phyloP scores from a whole-genome alignment of 2,797 vertebrate genomes.

The Chrysocyon brachyurus region DNA sequence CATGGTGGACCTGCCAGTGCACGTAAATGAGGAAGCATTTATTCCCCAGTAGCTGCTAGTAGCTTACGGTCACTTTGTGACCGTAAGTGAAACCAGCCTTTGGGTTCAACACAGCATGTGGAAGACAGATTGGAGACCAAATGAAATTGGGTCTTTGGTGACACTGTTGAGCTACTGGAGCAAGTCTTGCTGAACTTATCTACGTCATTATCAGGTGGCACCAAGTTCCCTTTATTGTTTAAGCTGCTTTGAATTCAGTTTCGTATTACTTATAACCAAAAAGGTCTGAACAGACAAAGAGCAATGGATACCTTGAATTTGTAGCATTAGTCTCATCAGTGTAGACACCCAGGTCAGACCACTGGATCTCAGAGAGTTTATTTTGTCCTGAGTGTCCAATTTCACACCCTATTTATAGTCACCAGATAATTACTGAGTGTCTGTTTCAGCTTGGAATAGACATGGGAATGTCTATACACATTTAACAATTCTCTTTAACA shows the following conservation, averaged over 20 bases:
- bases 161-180: background rate
- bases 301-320: background rate
- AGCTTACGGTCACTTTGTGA: background rate
- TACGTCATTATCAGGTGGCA: background rate
- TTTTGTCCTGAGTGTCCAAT: constrained; percentile 73
- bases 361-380: constrained; percentile 56
- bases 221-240: background rate
- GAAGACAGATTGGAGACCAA: background rate
- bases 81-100: background rate
- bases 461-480: constrained; percentile 30
- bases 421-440: constrained; percentile 72
- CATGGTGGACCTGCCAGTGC: background rate
- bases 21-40: background rate
- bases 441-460: constrained; percentile 74
- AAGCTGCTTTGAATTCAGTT: constrained; percentile 32
- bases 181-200: background rate
- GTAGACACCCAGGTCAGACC: constrained; percentile 52
- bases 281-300: background rate
- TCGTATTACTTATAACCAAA: background rate
- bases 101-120: background rate
- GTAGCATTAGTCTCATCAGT: background rate
- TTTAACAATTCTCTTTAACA: constrained; percentile 54
- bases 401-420: constrained; percentile 78
- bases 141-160: background rate
- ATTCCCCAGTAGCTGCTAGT: background rate